Base-by-base conservation (phyloP, 1,140 invertebrate species). In the Daktulosphaira vitifoliae region DNA sequence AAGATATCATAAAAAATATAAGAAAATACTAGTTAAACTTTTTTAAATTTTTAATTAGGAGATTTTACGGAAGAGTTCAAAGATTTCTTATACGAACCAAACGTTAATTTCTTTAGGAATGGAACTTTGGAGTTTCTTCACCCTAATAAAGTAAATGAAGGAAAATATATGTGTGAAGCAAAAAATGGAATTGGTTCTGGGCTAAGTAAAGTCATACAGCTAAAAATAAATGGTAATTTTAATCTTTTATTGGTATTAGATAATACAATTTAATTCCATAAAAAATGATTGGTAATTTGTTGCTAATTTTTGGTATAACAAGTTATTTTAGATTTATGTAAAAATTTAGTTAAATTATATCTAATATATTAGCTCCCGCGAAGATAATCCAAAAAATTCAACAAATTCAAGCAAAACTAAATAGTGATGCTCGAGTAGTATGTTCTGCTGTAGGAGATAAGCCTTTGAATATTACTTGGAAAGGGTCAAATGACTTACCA, bases 101-200 rank as follows among this genome's bases (percentile, higher is more conserved):
- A 82, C 68, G 81, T 89, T 1, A 81, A 84, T 68, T 82, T 90
- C 66, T 84, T 88, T 71, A 81, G 84, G 65, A 91, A 91, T 72
- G 89, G 89, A 2, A 88, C 88, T 1, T 78, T 91, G 18, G 81
- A 84, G 49, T 90, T 92, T 71, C 83, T 83, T 66, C 81, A 88
- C 70, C 84, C 90, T 39, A 84, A 82, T 68, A 90, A 91, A 73
- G 84, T 87, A 67, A 89, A 87, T 72, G 88, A 91, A 73, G 91
- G 92, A 2, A 87, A 89, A 72, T 96, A 95, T 73, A 77, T 96
- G 9, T 96, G 93, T 77, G 91, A 95, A 71, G 90, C 90, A 0
- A 84, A 89, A 69, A 96, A 96, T 73, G 87, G 86, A 52, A 90
- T 96, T 68, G 91, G 91, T 3, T 83, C 87, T 22, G 89, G 88